Evolutionary conservation across 1,140 invertebrate species (phyloP).

Genomic region (Thaumetopoea pityocampa): DNA sequence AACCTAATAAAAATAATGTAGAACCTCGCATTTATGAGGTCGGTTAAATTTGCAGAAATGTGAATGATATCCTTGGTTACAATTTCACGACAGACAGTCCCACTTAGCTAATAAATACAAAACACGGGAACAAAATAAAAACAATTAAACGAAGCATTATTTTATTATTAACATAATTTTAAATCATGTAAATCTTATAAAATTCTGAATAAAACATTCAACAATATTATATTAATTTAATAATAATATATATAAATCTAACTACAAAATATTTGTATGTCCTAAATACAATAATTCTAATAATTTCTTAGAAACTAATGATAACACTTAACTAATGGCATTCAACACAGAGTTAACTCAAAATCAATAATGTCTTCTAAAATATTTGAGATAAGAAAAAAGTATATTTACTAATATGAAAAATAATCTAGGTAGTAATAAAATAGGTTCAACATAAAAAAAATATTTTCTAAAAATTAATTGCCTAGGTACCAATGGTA

Average conservation of each 20-base stretch:
- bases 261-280: constrained; percentile 38
- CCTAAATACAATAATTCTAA: constrained; percentile 20
- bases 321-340: constrained; percentile 55
- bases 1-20: too few relatives aligned
- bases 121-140: too few relatives aligned
- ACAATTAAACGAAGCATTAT: constrained; percentile 44
- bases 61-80: too few relatives aligned
- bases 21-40: too few relatives aligned
- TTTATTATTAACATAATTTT: constrained; percentile 69
- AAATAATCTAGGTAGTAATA: too few relatives aligned
- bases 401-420: too few relatives aligned
- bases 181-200: constrained; percentile 68
- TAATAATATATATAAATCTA: constrained; percentile 32
- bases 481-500: too few relatives aligned
- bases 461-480: too few relatives aligned
- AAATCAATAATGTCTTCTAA: constrained; percentile 21
- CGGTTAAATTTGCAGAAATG: too few relatives aligned
- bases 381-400: constrained; percentile 17
- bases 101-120: too few relatives aligned
- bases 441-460: too few relatives aligned
- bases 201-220: constrained; percentile 65
- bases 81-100: too few relatives aligned
- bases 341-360: constrained; percentile 28
- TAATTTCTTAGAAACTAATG: constrained; percentile 13
- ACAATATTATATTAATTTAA: constrained; percentile 45